Percentiles rank a stretch among this genome's conserved stretches.
Conservation (phyloP, 2,797 vertebrate genomes). For the Lutjanus argentimaculatus region DNA sequence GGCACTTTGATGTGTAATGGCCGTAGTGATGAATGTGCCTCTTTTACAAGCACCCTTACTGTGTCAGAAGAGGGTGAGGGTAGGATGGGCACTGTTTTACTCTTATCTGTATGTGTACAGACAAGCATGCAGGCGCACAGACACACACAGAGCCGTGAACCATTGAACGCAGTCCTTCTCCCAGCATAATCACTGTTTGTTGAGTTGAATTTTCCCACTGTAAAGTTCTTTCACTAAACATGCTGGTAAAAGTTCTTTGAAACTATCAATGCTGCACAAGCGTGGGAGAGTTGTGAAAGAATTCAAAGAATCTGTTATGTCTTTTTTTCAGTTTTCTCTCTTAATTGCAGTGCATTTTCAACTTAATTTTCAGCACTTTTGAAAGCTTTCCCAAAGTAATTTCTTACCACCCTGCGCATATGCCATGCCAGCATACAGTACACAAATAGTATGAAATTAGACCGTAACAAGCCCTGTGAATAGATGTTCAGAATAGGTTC, state of each 20-base stretch:
- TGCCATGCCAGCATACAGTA: not conserved
- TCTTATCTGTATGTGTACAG: slow-evolving; percentile 76
- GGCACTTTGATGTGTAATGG: slow-evolving; percentile 76
- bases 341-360: not conserved
- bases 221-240: slow-evolving; percentile 46
- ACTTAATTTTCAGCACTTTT: slow-evolving; percentile 15
- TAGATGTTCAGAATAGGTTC: no score
- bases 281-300: slow-evolving; percentile 52
- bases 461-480: not conserved
- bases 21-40: slow-evolving; percentile 75
- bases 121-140: slow-evolving; percentile 41
- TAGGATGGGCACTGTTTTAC: slow-evolving; percentile 32
- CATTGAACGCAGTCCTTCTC: slow-evolving; percentile 42
- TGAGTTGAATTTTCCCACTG: slow-evolving; percentile 63
- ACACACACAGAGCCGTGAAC: slow-evolving; percentile 46
- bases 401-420: not conserved
- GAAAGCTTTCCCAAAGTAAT: not conserved
- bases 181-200: slow-evolving; percentile 62
- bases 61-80: slow-evolving; percentile 51
- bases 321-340: not conserved
- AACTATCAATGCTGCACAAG: slow-evolving; percentile 11
- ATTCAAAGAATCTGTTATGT: slow-evolving; percentile 9
- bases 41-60: slow-evolving; percentile 71
- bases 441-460: not conserved
- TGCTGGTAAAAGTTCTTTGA: slow-evolving; percentile 25